These are phyloP conservation scores for Pristionchus japonicus DNA, from an alignment of 2,888 invertebrate species.

Conservation along the genomic window DNA sequence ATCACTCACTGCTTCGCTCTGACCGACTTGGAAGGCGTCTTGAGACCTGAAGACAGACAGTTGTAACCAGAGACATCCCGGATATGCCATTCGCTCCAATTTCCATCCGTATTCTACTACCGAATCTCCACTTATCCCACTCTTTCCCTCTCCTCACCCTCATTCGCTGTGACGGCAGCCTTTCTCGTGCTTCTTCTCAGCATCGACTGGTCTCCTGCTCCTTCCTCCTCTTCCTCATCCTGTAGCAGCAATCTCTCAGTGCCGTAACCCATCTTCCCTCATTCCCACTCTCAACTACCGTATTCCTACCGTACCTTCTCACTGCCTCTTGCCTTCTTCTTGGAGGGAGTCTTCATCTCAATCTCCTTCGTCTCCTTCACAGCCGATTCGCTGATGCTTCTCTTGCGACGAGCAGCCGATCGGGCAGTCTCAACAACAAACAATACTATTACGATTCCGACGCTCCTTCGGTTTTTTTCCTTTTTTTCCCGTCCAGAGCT, in stretches of 20 bases:
- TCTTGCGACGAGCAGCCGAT: not conserved
- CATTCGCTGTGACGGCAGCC: not conserved
- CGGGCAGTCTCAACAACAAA: not conserved
- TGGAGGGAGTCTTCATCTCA: slow-evolving; percentile 1
- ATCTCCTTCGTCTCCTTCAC: not conserved
- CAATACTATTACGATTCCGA: no score
- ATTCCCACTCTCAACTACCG: no score
- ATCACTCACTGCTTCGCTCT: not conserved
- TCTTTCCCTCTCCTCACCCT: no score
- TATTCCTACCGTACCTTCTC: not conserved
- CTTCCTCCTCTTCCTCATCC: not conserved
- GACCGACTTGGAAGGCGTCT: not conserved
- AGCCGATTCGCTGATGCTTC: not conserved
- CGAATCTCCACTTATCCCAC: no score
- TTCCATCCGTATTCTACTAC: no score
- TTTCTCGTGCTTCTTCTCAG: slow-evolving; percentile 28
- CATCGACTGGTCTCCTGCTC: slow-evolving; percentile 8
- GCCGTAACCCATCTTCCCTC: not conserved
- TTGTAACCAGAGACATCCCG: no score
- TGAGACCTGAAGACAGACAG: not conserved
- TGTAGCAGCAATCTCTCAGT: not conserved
- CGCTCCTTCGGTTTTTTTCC: no score
- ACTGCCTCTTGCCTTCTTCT: not conserved
- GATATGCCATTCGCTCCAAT: no score
- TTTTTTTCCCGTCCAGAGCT: no score